Conservation (phyloP, 2,113 vertebrate species). For the Caloenas nicobarica region DNA sequence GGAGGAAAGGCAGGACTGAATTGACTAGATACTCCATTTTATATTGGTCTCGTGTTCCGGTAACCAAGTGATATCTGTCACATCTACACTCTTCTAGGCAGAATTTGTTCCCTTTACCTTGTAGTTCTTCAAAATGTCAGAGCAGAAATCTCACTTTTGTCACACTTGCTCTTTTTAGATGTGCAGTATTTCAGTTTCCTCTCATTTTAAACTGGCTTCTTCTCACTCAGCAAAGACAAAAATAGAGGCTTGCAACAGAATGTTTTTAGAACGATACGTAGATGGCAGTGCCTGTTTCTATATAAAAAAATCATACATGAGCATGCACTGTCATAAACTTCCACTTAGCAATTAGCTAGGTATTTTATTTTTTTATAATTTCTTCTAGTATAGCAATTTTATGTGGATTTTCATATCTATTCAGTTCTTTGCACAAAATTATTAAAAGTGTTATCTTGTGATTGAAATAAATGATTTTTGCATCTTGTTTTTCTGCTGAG, state of each 20-base stretch:
- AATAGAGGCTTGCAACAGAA: slow-evolving; percentile 49
- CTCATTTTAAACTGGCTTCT: slow-evolving; percentile 35
- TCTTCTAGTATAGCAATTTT: neutral
- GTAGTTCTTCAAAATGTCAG: slow-evolving; percentile 24
- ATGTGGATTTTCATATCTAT: neutral
- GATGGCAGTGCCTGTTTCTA: slow-evolving; percentile 14
- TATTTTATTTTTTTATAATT: neutral
- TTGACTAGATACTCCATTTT: neutral
- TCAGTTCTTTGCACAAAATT: neutral
- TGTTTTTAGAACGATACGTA: neutral
- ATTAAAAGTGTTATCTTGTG: neutral
- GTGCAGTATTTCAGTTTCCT: neutral
- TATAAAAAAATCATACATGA: neutral
- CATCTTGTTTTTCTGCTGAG: neutral
- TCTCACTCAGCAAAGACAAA: slow-evolving; percentile 32
- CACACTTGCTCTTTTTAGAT: slow-evolving; percentile 56
- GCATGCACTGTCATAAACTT: neutral
- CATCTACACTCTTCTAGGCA: neutral
- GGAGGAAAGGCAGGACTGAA: neutral
- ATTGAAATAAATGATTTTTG: neutral
- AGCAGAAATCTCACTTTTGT: slow-evolving; percentile 47
- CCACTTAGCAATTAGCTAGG: neutral
- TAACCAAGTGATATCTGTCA: neutral
- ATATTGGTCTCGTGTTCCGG: neutral
- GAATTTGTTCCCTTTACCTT: neutral